A percentile compares a stretch with the other conserved stretches of the same genome.
Evolutionary conservation across 1,140 invertebrate species (phyloP).

Genomic region (Lordiphosa stackelbergi): DNA sequence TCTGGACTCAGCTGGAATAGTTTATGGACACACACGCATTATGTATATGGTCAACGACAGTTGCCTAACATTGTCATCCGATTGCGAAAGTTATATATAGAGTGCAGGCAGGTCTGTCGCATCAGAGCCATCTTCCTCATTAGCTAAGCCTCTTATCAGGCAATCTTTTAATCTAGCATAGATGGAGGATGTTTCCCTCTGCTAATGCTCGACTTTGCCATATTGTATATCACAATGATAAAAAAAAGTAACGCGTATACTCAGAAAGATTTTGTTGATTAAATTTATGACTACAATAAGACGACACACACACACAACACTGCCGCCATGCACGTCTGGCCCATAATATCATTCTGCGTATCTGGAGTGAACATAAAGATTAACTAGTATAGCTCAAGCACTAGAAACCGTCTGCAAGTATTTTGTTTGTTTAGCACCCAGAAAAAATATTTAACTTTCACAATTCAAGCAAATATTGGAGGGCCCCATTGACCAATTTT

Average conservation of each 20-base stretch:
- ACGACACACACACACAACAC: constrained; percentile 2
- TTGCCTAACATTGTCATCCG: constrained; percentile 23
- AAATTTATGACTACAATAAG: constrained; percentile 69
- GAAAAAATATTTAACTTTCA: constrained; percentile 28
- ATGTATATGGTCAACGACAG: constrained; percentile 32
- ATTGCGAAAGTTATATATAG: constrained; percentile 7
- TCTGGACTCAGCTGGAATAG: constrained; percentile 7
- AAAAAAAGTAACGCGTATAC: constrained; percentile 19
- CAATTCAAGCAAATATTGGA: constrained; percentile 33
- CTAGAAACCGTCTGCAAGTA: constrained; percentile 18
- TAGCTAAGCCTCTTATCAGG: constrained; percentile 24
- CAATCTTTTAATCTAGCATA: constrained; percentile 44
- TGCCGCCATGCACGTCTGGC: constrained; percentile 1
- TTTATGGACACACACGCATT: constrained; percentile 11
- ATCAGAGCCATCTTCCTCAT: constrained; percentile 18
- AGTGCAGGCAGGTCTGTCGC: neutral
- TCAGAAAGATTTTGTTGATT: constrained; percentile 50
- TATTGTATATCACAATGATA: constrained; percentile 36
- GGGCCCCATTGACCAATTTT: constrained; percentile 9
- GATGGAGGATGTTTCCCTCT: neutral
- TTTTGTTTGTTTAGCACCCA: constrained; percentile 29
- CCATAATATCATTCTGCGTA: constrained; percentile 41
- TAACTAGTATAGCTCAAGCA: constrained; percentile 15
- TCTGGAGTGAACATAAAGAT: constrained; percentile 33
- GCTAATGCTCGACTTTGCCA: constrained; percentile 11